phyloP scores from a whole-genome alignment of 2,888 invertebrate genomes.

The Stenodera caucasica region DNA sequence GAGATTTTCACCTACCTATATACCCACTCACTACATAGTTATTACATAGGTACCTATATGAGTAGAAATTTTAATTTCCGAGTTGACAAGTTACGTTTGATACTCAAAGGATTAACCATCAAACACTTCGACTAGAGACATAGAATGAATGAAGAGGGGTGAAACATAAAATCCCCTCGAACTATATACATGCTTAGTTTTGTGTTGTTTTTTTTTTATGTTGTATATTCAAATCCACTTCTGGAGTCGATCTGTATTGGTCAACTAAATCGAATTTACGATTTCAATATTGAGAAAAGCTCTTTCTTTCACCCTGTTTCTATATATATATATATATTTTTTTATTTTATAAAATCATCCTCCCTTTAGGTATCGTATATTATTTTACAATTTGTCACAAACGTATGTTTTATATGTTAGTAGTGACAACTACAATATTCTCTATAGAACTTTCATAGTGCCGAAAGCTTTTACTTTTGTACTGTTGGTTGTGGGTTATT shows the following conservation, averaged over 20 bases:
- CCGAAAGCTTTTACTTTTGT: not conserved
- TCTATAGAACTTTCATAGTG: not conserved
- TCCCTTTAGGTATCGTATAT: slow-evolving; percentile 48
- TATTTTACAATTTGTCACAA: slow-evolving; percentile 53
- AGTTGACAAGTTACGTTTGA: slow-evolving; percentile 12
- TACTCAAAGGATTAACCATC: slow-evolving; percentile 6
- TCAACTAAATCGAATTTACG: slow-evolving; percentile 55
- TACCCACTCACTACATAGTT: too few species aligned
- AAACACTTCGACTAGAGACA: not conserved
- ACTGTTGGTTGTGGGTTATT: not conserved
- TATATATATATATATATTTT: not conserved
- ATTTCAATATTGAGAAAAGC: slow-evolving; percentile 46
- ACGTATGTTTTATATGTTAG: slow-evolving; percentile 42
- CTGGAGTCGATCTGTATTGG: slow-evolving; percentile 42
- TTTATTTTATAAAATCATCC: not conserved
- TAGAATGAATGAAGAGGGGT: not conserved
- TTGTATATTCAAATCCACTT: slow-evolving; percentile 6
- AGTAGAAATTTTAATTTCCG: slow-evolving; percentile 22
- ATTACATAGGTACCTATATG: too few species aligned
- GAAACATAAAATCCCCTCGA: too few species aligned
- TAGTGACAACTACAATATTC: not conserved
- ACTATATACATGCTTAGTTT: too few species aligned
- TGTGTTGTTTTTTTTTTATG: not conserved
- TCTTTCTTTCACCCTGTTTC: slow-evolving; percentile 32
- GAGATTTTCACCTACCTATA: slow-evolving; percentile 14